Evolutionary conservation across 2,113 vertebrate species (phyloP).

Genomic region (Coracopsis vasa): DNA sequence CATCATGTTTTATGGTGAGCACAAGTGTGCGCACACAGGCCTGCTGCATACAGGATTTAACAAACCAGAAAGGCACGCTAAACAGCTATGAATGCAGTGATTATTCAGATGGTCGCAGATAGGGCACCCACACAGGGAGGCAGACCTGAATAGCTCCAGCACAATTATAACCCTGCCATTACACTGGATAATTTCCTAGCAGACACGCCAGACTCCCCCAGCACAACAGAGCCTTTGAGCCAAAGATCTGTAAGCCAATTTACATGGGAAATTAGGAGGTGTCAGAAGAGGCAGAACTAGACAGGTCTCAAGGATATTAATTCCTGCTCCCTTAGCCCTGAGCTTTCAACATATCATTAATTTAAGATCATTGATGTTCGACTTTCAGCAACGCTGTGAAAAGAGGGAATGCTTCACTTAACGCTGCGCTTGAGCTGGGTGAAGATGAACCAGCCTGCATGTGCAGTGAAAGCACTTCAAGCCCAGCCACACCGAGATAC

Average conservation of each 20-base stretch:
- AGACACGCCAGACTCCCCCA: background rate
- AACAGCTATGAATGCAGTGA: conserved; percentile 7
- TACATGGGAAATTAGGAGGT: conserved; percentile 58
- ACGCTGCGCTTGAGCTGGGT: background rate
- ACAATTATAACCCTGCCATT: conserved; percentile 24
- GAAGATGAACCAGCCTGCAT: background rate
- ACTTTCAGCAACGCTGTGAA: background rate
- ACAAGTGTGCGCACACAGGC: background rate
- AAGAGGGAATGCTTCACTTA: background rate
- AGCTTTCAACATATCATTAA: conserved; percentile 50
- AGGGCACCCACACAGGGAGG: background rate
- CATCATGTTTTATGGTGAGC: background rate
- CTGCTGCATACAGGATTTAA: background rate
- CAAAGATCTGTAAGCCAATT: conserved; percentile 42
- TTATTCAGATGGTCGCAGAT: conserved; percentile 11
- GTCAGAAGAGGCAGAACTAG: conserved; percentile 38
- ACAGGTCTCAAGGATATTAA: conserved; percentile 60
- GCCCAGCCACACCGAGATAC: background rate
- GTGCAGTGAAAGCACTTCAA: background rate
- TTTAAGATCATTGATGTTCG: background rate
- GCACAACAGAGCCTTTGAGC: conserved; percentile 11
- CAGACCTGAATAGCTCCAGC: conserved; percentile 35
- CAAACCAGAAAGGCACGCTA: background rate
- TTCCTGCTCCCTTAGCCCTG: conserved; percentile 21
- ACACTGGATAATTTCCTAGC: background rate